Evolutionary conservation across 2,888 invertebrate genomes (phyloP).

Genomic region (Tyria jacobaeae): DNA sequence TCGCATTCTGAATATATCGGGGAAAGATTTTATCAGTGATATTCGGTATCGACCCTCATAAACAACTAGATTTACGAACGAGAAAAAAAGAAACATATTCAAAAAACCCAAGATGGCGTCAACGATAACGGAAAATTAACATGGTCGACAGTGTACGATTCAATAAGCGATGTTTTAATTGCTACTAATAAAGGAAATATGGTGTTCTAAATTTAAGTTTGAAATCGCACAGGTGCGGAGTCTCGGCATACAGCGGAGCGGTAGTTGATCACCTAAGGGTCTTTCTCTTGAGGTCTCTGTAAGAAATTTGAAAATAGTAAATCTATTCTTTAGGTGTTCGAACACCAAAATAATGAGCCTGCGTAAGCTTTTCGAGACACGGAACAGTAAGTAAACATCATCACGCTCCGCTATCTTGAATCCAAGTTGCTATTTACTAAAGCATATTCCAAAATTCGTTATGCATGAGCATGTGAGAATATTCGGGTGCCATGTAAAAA

Average conservation of each 20-base stretch:
- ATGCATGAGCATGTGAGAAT: no score
- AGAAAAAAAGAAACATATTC: slow-evolving; percentile 32
- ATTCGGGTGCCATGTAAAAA: no score
- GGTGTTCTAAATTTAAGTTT: slow-evolving; percentile 21
- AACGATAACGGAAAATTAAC: slow-evolving; percentile 64
- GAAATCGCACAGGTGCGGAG: neutral
- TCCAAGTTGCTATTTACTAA: no score
- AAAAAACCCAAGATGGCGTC: slow-evolving; percentile 60
- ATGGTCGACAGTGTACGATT: slow-evolving; percentile 52
- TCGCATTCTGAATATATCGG: slow-evolving; percentile 48
- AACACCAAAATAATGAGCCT: no score
- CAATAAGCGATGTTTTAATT: slow-evolving; percentile 62
- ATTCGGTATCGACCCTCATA: slow-evolving; percentile 56
- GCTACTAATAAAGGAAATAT: slow-evolving; percentile 51
- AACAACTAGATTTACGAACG: slow-evolving; percentile 65
- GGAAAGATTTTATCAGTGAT: slow-evolving; percentile 55
- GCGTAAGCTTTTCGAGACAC: no score
- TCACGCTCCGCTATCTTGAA: no score
- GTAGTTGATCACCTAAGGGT: no score
- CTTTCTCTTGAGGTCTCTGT: no score
- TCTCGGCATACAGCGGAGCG: neutral
- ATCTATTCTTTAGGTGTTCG: no score
- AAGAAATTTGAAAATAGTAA: no score
- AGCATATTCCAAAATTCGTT: no score
- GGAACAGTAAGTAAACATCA: no score